Base-by-base conservation (phyloP, 2,888 invertebrate genomes). In the Thyatira batis region DNA sequence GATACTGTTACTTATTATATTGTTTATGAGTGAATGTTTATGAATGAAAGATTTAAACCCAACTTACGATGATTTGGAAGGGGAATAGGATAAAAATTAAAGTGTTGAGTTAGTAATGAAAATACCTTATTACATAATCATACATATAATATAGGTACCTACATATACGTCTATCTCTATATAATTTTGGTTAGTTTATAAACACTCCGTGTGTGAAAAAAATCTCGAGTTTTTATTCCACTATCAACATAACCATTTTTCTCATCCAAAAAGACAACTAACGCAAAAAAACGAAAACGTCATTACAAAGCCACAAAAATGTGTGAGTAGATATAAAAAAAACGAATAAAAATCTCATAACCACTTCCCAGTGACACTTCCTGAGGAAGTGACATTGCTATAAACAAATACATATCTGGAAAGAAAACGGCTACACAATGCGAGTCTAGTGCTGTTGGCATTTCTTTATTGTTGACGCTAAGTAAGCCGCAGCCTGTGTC, bases 401-500 rank as follows among this genome's bases (percentile, higher is more conserved):
- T 67, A 71, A 69, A 69, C 75, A 73, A 71, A 73, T 70, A 67
- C 67, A 64, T 56, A 69, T 63, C 65, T 66, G 58, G 46, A 66
- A 72, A 69, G 67, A 69, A 70, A 72, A 69, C 68, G 45, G 53
- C 13, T 65, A 66, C 43, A 69, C 65, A 73, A 69, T 72, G 70
- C 64, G n/a, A 64, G 62, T 63, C 60, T 71, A 48, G 44, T 53
- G 46, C 9, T 25, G 59, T 60, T 59, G 60, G 53, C 59, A 70
- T 65, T 66, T 70, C 76, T 69, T 58, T 73, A 73, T 71, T 71
- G 69, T 73, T 43, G 52, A 60, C 55, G 59, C 64, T 65, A 67
- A 71, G 70, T 70, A 70, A 67, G 68, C 60, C 70, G 54, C 53
- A 57, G 67, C 70, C 60, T 73, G 53, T 52, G 58, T 70, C 70